Percentiles rank a stretch among this genome's conserved stretches.
These are phyloP conservation scores for Therioaphis trifolii DNA, from an alignment of 2,888 invertebrate species.

Conservation along the genomic window DNA sequence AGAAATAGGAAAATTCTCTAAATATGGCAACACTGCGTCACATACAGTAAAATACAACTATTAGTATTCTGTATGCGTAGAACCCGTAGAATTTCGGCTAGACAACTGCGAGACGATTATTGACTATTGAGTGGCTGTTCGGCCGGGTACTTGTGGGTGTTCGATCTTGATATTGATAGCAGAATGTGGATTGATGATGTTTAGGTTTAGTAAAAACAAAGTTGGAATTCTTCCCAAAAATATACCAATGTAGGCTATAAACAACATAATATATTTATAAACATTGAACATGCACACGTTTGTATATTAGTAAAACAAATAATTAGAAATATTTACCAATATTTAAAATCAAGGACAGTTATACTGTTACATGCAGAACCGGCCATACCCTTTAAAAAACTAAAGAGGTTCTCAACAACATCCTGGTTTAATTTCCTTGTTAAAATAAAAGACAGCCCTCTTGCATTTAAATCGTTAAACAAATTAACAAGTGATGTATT, in stretches of 20 bases:
- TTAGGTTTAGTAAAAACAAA: background rate
- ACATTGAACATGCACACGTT: no score
- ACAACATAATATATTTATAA: background rate
- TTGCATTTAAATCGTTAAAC: background rate
- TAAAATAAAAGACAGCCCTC: background rate
- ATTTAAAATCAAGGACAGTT: conserved; percentile 11
- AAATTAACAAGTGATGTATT: background rate
- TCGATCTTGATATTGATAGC: no score
- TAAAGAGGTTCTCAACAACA: background rate
- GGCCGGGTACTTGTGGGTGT: no score
- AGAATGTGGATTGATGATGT: no score
- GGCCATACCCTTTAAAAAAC: background rate
- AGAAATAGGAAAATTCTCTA: no score
- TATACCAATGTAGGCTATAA: background rate
- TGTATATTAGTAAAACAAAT: no score
- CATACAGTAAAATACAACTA: no score
- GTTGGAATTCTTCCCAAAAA: background rate
- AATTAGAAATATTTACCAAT: background rate
- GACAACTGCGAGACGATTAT: no score
- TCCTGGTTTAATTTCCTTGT: background rate
- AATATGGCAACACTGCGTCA: no score
- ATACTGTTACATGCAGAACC: background rate
- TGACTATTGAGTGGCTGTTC: no score
- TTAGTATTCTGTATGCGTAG: no score
- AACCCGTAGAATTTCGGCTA: no score